A percentile compares a stretch with the other conserved stretches of the same genome.
phyloP scores from a whole-genome alignment of 2,888 invertebrate species.

The Orthonychiurus folsomi region DNA sequence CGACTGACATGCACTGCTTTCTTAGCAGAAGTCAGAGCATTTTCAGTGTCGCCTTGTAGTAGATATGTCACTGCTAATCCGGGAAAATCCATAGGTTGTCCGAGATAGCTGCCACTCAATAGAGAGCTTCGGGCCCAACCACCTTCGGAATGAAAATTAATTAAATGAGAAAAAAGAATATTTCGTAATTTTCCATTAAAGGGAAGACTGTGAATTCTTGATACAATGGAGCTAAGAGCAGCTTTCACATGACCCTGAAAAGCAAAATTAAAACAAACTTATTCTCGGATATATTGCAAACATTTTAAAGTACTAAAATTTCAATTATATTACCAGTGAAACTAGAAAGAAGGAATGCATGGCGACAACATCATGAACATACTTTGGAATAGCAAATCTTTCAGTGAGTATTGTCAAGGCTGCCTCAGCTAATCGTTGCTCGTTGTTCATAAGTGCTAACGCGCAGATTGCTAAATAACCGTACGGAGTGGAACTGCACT shows the following conservation, averaged over 20 bases:
- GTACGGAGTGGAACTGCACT: conserved; percentile 21
- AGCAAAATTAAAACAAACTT: conserved; percentile 9
- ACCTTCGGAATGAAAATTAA: conserved; percentile 13
- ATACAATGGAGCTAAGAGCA: conserved; percentile 15
- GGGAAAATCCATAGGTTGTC: neutral
- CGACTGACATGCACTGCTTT: conserved; percentile 25
- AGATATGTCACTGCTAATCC: conserved; percentile 28
- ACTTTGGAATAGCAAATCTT: conserved; percentile 13
- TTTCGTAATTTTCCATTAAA: conserved; percentile 26
- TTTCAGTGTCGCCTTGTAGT: conserved; percentile 22
- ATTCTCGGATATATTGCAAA: no score
- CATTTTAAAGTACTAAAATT: conserved; percentile 16
- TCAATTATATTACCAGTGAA: conserved; percentile 23
- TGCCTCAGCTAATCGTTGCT: conserved; percentile 18
- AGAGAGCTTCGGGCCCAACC: neutral
- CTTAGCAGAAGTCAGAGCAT: conserved; percentile 26
- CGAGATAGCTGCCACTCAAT: neutral
- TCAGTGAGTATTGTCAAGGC: conserved; percentile 20
- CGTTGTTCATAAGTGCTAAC: conserved; percentile 23
- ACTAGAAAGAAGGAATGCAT: conserved; percentile 21
- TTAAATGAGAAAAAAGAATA: conserved; percentile 21
- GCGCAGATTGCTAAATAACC: conserved; percentile 26
- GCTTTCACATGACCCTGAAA: conserved; percentile 10
- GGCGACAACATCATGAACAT: conserved; percentile 25
- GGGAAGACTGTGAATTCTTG: conserved; percentile 23